phyloP scores from a whole-genome alignment of 2,797 vertebrate genomes.

The Rhinatrema bivittatum region DNA sequence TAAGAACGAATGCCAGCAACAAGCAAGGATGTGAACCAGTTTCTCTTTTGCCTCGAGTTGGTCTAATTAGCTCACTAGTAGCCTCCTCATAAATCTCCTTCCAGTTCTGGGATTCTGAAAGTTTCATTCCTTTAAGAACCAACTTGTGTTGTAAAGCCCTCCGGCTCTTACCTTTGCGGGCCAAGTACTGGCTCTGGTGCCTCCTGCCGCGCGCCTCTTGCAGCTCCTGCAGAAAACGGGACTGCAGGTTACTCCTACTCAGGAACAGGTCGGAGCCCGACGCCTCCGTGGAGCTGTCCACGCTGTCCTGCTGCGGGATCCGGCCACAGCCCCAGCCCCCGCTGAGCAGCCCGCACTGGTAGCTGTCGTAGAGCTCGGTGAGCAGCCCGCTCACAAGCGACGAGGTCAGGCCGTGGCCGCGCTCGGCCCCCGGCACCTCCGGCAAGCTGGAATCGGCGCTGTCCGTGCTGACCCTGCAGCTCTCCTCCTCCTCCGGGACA shows the following conservation, averaged over 20 bases:
- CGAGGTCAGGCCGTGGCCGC: conserved; percentile 42
- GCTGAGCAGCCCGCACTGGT: no score
- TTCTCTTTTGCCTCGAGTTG: no score
- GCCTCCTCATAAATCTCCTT: no score
- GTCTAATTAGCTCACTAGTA: no score
- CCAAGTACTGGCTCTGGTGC: conserved; percentile 74
- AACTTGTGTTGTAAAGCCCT: no score
- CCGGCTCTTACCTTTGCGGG: conserved; percentile 75
- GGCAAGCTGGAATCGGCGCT: conserved; percentile 1
- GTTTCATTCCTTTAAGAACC: no score
- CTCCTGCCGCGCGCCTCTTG: conserved; percentile 69
- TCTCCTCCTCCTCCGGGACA: conserved; percentile 23
- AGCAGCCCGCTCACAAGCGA: conserved; percentile 85
- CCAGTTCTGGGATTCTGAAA: no score
- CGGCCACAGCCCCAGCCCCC: not conserved
- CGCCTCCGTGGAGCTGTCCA: conserved; percentile 84
- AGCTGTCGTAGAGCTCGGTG: conserved; percentile 83
- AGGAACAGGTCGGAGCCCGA: conserved; percentile 72
- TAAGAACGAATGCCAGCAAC: no score
- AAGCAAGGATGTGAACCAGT: no score
- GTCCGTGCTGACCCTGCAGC: conserved; percentile 24
- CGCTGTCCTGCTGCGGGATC: conserved; percentile 52
- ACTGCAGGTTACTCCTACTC: conserved; percentile 63
- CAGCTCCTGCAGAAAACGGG: conserved; percentile 75
- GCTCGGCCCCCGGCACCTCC: no score